A percentile compares a stretch with the other conserved stretches of the same genome.
phyloP scores from a whole-genome alignment of 2,113 vertebrate genomes.

The Centropus unirufus region DNA sequence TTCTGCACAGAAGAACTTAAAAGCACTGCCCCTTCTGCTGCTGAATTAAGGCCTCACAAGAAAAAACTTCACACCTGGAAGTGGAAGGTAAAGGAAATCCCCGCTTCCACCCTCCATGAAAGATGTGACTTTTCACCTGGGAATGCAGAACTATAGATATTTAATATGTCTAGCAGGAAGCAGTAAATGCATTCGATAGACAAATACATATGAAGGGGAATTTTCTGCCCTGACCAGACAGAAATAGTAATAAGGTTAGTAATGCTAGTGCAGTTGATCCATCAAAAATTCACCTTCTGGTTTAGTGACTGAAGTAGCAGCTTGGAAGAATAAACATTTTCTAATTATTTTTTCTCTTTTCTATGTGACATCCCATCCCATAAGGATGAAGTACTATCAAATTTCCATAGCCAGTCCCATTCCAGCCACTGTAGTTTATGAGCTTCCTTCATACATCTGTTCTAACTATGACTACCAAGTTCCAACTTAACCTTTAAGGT shows the following conservation, averaged over 20 bases:
- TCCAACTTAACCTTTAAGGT: neutral
- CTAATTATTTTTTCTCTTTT: neutral
- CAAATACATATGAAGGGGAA: neutral
- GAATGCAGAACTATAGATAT: neutral
- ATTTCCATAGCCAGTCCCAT: neutral
- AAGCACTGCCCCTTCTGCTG: neutral
- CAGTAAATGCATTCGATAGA: neutral
- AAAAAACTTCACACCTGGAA: neutral
- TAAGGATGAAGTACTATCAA: neutral
- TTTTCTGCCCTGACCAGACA: neutral
- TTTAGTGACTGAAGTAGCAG: neutral
- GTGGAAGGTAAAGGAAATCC: neutral
- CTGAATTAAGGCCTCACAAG: neutral
- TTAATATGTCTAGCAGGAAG: neutral
- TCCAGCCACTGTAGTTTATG: neutral
- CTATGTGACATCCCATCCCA: neutral
- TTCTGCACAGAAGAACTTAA: neutral
- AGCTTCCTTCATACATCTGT: neutral
- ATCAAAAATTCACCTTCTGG: neutral
- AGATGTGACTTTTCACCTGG: neutral
- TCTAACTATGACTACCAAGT: neutral
- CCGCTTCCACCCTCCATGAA: neutral
- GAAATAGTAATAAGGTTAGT: neutral
- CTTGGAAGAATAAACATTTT: neutral
- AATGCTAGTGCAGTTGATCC: neutral